Evolutionary conservation across 1,140 invertebrate species (phyloP), one percentile per base, ranked within the genome.

Genomic region (Hycleus cichorii): DNA sequence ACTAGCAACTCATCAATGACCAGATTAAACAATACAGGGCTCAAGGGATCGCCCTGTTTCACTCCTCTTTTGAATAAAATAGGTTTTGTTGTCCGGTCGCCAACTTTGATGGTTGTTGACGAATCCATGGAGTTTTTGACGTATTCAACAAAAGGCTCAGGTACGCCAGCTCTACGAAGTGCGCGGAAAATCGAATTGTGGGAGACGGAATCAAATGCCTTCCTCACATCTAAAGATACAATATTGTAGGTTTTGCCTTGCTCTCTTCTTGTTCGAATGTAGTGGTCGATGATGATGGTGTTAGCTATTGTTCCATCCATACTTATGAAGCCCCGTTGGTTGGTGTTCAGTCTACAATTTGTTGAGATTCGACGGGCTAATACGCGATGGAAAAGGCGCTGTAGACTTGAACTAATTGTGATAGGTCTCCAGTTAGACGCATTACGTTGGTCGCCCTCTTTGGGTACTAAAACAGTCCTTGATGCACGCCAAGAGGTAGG

Each of bases 11-110:
- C 57, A 47, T 80, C 74, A 52, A 80, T 70, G 0, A 73, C 73
- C 40, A 75, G 45, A 57, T 79, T 79, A 54, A 80, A 80, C 1
- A 80, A 60, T 0, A 77, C 25, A 1, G 77, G 74, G 1, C 72
- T 74, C 4, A 80, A 62, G 0, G 77, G 75, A 49, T 80, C 77
- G 0, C 80, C 77, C 55, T 80, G 79, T 45, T 75, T 71, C 1
- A 79, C 77, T 0, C 77, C 78, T 46, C 67, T 63, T 0, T 59
- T 66, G 10, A 74, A 59, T 11, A 49, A 57, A 6, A 70, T 61
- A 53, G 63, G 55, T 8, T 44, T 39, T 40, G 65, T 68, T 9
- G 18, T 32, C 6, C 48, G 38, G 0, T 47, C 49, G 25, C 56
- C 51, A 0, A 66, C 61, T 44, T 59, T 58, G 12, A 58, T 50